phyloP scores from a whole-genome alignment of 2,797 vertebrate species.

The Otolemur crassicaudatus region DNA sequence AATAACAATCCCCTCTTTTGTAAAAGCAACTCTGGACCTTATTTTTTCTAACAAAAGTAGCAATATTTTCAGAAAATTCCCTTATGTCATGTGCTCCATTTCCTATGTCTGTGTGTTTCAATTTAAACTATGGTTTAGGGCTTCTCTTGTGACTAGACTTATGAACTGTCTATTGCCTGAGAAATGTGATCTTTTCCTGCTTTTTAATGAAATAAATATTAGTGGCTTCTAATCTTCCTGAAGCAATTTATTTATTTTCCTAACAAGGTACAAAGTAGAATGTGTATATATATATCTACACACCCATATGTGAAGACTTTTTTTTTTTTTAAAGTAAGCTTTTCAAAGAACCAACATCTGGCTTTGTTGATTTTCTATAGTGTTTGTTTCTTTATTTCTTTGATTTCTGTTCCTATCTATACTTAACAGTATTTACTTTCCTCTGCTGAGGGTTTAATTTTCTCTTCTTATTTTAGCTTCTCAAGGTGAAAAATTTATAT shows the following conservation, averaged over 20 bases:
- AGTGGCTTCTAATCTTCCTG: neutral
- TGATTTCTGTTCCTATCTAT: slow-evolving; percentile 12
- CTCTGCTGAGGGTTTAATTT: neutral
- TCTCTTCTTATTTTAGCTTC: neutral
- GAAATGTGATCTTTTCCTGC: neutral
- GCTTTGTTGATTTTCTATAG: neutral
- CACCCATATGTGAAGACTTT: neutral
- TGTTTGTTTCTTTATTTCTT: slow-evolving; percentile 19
- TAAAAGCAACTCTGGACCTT: neutral
- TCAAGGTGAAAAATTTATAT: neutral
- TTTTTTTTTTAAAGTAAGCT: neutral
- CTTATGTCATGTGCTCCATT: neutral
- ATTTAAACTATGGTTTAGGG: neutral
- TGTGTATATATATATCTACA: neutral
- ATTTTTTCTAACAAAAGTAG: neutral
- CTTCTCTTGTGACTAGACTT: neutral
- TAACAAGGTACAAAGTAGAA: neutral
- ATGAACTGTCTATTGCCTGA: neutral
- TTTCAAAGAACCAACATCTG: slow-evolving; percentile 7
- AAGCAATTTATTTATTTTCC: neutral
- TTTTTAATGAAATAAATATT: neutral
- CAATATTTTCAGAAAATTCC: slow-evolving; percentile 42
- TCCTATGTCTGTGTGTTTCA: neutral
- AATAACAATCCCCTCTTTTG: neutral
- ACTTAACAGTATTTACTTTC: neutral